These are phyloP conservation scores for Cyanoramphus novaezelandiae DNA, from an alignment of 2,113 vertebrate species.

Conservation along the genomic window DNA sequence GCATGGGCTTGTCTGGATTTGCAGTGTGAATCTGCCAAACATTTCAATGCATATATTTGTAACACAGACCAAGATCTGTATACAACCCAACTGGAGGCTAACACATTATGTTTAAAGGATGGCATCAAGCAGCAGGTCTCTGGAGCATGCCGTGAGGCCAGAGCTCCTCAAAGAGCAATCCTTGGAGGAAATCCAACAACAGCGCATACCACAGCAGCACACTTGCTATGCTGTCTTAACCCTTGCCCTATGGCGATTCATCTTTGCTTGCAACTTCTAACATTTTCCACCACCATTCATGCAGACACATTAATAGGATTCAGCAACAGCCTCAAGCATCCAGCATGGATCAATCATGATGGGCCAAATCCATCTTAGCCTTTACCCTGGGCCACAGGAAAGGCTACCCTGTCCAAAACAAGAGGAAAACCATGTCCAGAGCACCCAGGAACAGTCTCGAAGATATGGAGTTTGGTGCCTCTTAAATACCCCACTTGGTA, in stretches of 20 bases:
- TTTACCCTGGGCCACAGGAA: background rate
- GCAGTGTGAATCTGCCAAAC: constrained; percentile 4
- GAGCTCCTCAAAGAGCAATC: background rate
- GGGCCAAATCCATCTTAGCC: background rate
- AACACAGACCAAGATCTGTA: background rate
- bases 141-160: background rate
- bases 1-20: constrained; percentile 35
- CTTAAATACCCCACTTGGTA: background rate
- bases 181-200: background rate
- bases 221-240: constrained; percentile 17
- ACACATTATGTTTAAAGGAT: background rate
- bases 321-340: background rate
- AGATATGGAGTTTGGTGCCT: background rate
- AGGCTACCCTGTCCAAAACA: background rate
- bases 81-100: background rate
- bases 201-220: background rate
- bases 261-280: constrained; percentile 1
- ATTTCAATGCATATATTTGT: background rate
- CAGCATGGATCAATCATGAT: background rate
- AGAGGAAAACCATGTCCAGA: background rate
- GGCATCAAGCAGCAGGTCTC: background rate
- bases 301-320: background rate
- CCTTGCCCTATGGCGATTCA: background rate
- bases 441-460: background rate
- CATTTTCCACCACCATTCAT: background rate